Evolutionary conservation across 2,888 invertebrate species (phyloP).

Genomic region (Netelia virgata): DNA sequence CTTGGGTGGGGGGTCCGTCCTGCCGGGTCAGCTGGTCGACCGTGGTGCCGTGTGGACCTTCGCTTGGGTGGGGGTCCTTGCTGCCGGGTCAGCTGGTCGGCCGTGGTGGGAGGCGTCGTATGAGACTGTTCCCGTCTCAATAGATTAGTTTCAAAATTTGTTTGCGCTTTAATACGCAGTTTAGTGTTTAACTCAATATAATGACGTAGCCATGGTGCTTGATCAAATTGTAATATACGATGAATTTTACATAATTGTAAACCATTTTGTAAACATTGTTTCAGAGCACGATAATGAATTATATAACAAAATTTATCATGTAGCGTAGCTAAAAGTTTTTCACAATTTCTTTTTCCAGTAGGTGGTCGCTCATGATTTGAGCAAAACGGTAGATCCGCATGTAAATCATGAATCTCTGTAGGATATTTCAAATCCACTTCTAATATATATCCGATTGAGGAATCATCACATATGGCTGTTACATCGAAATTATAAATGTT

Average conservation of each 20-base stretch:
- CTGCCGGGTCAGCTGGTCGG: too few species aligned
- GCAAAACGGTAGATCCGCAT: constrained; percentile 73
- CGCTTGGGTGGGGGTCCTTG: too few species aligned
- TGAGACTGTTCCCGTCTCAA: too few species aligned
- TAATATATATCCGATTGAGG: constrained; percentile 79
- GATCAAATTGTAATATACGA: constrained; percentile 80
- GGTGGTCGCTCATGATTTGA: constrained; percentile 64
- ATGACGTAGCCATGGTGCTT: constrained; percentile 79
- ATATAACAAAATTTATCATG: constrained; percentile 6
- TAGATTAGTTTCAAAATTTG: constrained; percentile 21
- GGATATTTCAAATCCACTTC: constrained; percentile 84
- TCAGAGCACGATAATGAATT: background rate
- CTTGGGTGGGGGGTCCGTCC: too few species aligned
- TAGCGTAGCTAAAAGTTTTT: constrained; percentile 1
- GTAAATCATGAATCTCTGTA: constrained; percentile 76
- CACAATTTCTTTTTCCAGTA: background rate
- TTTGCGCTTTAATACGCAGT: constrained; percentile 72
- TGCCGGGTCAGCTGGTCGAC: too few species aligned
- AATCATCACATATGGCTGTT: constrained; percentile 48
- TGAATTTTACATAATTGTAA: constrained; percentile 77
- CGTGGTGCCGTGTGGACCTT: too few species aligned
- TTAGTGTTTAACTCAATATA: constrained; percentile 83
- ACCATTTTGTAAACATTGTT: constrained; percentile 74
- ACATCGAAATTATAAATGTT: constrained; percentile 29
- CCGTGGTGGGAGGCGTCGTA: too few species aligned